Base-by-base conservation (phyloP, 2,797 vertebrate genomes). In the Gadopsis bispinosus region DNA sequence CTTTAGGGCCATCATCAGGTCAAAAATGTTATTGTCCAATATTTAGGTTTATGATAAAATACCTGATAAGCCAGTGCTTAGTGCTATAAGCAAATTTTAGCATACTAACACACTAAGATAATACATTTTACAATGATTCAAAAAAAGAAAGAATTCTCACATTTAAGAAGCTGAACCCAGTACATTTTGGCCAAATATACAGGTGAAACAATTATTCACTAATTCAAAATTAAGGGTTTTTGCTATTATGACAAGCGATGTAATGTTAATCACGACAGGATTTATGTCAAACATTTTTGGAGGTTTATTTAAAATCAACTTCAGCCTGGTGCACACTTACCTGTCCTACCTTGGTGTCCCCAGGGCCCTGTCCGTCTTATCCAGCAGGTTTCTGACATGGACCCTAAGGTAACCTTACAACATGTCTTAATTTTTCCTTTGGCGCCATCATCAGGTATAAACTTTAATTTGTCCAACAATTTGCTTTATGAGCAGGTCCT, bases 361-460 rank as follows among this genome's bases (percentile, higher is more conserved):
- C 37, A 39, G 8, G 9, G 37, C 94, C 73, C 95, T 92, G 16
- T 92, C 92, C 0, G 93, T 84, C 88, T 97, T 97, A 83, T 93
- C 92, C 81, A 95, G 89, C 80, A 98, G 91, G 81, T 97, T 96
- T 63, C 79, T 73, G 54, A 96, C 59, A 5, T 94, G 96, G 86
- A 96, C 41, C 31, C 76, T 93, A 31, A 97, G 94, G 81, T 96
- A 35, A 35, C 33, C 5, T 35, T 35, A 96, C 16, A 31, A 2
- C 17, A 31, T 22, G 13, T 4, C 60, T n/a, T n/a, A 7, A 35
- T 7, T 9, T 26, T 37, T 39, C 33, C 41, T 58, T 33, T 35
- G 35, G 53, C 17, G 3, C 22, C 66, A 29, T 61, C 69, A n/a
- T 39, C 33, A 31, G 56, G 56, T 20, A 33, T 51, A 1, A 33